phyloP scores from a whole-genome alignment of 2,888 invertebrate species.

The Cistogaster globosa region DNA sequence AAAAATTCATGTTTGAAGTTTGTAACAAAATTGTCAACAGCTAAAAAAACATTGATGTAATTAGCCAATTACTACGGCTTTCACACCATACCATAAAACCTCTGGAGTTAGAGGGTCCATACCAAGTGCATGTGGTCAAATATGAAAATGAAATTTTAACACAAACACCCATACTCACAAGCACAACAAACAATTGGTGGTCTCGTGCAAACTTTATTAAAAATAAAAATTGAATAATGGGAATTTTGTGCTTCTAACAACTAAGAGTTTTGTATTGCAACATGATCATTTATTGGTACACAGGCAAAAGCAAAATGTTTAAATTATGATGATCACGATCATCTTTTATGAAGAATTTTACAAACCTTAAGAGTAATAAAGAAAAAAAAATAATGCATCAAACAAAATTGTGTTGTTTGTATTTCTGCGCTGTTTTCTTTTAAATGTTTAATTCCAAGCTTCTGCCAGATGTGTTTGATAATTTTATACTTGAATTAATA shows the following conservation, averaged over 20 bases:
- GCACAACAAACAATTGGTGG: constrained; percentile 48
- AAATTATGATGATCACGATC: constrained; percentile 67
- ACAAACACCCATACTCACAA: background rate
- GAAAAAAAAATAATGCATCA: constrained; percentile 8
- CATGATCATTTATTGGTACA: constrained; percentile 41
- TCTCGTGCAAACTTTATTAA: constrained; percentile 40
- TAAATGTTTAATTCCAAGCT: constrained; percentile 1
- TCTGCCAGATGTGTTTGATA: constrained; percentile 44
- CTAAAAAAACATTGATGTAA: constrained; percentile 73
- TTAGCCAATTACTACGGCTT: constrained; percentile 79
- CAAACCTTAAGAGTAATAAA: background rate
- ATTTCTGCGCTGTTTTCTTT: background rate
- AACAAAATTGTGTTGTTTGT: constrained; percentile 47
- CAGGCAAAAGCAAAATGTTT: background rate
- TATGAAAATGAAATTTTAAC: constrained; percentile 19
- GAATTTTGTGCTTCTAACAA: constrained; percentile 20
- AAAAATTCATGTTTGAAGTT: constrained; percentile 60
- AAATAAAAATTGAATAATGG: constrained; percentile 55
- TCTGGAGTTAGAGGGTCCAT: constrained; percentile 7
- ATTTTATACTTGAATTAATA: constrained; percentile 10
- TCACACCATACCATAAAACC: constrained; percentile 74
- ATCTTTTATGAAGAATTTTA: constrained; percentile 41
- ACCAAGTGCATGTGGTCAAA: constrained; percentile 38
- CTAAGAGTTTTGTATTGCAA: constrained; percentile 41
- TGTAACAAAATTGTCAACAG: constrained; percentile 70